phyloP scores from a whole-genome alignment of 2,113 vertebrate genomes.

The Pseudopipra pipra region DNA sequence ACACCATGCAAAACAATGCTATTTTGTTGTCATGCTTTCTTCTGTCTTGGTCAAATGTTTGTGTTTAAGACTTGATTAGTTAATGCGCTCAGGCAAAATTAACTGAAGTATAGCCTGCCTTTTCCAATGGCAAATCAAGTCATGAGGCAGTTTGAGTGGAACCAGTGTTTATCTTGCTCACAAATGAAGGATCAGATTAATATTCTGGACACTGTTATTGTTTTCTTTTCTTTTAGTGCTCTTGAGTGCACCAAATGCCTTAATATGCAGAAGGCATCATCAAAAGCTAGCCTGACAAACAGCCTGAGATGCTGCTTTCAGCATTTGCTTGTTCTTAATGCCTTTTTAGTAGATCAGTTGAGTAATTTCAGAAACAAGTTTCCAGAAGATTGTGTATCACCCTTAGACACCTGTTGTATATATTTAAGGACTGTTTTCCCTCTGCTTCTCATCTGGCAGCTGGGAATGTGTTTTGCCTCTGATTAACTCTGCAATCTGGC shows the following conservation, averaged over 20 bases:
- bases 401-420: background rate
- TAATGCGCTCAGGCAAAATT: background rate
- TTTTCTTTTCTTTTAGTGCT: constrained; percentile 1
- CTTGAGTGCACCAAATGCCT: background rate
- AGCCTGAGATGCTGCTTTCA: background rate
- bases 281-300: background rate
- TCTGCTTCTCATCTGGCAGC: background rate
- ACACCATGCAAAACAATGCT: background rate
- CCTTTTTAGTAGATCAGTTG: constrained; percentile 3
- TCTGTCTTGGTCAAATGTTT: background rate
- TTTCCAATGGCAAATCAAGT: background rate
- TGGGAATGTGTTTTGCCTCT: background rate
- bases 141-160: background rate
- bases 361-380: constrained; percentile 11
- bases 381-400: background rate
- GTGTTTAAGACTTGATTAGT: background rate
- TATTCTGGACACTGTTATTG: background rate
- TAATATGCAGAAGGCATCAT: background rate
- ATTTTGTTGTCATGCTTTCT: background rate
- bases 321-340: background rate
- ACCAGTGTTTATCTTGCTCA: background rate
- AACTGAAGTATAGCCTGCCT: background rate
- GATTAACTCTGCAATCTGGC: background rate
- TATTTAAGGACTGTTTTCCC: background rate
- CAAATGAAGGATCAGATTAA: background rate